These are phyloP conservation scores for Pavo muticus DNA, from an alignment of 2,113 vertebrate species.

Conservation along the genomic window DNA sequence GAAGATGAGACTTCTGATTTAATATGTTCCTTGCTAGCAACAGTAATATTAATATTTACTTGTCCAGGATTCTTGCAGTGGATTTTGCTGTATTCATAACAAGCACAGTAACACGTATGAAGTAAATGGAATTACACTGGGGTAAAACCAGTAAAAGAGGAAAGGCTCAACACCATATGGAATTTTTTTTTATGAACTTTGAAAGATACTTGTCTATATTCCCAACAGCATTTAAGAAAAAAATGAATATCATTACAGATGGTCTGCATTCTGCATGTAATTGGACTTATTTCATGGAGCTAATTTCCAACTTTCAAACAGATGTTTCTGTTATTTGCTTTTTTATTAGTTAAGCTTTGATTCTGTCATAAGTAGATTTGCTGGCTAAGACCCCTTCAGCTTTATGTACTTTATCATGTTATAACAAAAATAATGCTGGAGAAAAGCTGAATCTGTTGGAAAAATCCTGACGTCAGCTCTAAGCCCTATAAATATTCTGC, in stretches of 20 bases:
- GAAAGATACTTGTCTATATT: not conserved
- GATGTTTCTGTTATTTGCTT: not conserved
- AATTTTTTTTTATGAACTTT: not conserved
- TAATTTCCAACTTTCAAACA: slow-evolving; percentile 5
- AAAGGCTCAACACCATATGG: not conserved
- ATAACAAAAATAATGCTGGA: not conserved
- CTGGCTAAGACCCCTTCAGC: not conserved
- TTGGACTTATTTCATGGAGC: not conserved
- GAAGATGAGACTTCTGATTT: not conserved
- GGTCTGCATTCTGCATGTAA: not conserved
- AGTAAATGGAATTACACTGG: not conserved
- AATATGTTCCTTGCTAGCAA: not conserved
- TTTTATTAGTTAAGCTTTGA: not conserved
- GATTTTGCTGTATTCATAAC: not conserved
- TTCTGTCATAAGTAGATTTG: not conserved
- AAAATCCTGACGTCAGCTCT: not conserved
- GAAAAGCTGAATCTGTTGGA: not conserved
- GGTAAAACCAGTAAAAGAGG: not conserved
- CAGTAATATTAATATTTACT: not conserved
- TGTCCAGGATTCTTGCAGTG: not conserved
- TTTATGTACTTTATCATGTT: not conserved
- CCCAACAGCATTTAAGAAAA: not conserved
- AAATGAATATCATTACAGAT: not conserved
- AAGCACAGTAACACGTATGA: not conserved
- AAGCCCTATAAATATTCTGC: not conserved